These are phyloP conservation scores for Fabriciana adippe DNA, from an alignment of 2,888 invertebrate genomes.

Conservation along the genomic window DNA sequence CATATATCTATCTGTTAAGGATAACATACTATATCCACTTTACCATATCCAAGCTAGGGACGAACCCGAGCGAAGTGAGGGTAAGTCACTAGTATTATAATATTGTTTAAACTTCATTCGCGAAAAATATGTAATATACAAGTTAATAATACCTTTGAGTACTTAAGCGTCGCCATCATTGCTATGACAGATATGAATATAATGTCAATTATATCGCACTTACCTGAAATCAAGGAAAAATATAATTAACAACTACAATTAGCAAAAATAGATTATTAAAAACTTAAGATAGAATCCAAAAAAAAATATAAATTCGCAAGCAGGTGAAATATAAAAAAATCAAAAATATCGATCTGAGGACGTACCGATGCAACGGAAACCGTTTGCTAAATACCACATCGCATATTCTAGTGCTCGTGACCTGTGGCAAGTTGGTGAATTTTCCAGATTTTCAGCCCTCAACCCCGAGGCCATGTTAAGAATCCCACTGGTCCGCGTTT, in stretches of 20 bases:
- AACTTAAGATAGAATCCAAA: background rate
- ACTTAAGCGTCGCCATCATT: background rate
- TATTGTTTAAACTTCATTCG: no score
- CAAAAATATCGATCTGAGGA: background rate
- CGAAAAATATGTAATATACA: no score
- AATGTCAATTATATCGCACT: slow-evolving; percentile 48
- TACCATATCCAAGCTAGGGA: no score
- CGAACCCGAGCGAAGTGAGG: no score
- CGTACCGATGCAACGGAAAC: slow-evolving; percentile 41
- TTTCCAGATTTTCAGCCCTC: slow-evolving; percentile 75
- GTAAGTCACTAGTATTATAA: no score
- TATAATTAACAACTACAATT: slow-evolving; percentile 46
- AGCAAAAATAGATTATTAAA: background rate
- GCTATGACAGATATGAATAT: slow-evolving; percentile 34
- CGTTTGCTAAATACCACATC: slow-evolving; percentile 73
- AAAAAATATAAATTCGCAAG: background rate
- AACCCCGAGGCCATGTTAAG: slow-evolving; percentile 68
- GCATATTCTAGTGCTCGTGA: slow-evolving; percentile 74
- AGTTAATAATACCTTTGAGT: background rate
- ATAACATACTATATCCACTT: no score
- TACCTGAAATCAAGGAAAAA: slow-evolving; percentile 68
- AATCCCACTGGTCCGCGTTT: slow-evolving; percentile 58
- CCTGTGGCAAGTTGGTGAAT: slow-evolving; percentile 60
- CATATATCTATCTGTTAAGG: no score
- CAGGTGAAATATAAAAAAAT: background rate